Evolutionary conservation across 2,113 vertebrate genomes (phyloP).

Genomic region (Climacteris rufus): DNA sequence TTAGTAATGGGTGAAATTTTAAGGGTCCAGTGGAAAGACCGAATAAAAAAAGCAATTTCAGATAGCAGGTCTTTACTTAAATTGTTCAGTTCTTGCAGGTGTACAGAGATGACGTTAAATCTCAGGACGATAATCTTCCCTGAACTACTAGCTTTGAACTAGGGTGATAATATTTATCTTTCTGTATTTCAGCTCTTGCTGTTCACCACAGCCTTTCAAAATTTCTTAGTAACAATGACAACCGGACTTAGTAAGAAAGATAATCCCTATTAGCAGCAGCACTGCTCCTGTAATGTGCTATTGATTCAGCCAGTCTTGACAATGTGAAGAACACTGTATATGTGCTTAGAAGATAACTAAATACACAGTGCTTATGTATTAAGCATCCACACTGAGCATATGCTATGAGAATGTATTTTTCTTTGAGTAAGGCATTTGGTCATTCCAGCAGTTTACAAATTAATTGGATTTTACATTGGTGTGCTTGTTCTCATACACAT

Average conservation of each 20-base stretch:
- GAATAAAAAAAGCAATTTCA: background rate
- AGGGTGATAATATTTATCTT: background rate
- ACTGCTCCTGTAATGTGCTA: background rate
- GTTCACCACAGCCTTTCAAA: background rate
- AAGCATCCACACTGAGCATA: background rate
- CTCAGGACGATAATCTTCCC: background rate
- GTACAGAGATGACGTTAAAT: conserved; percentile 4
- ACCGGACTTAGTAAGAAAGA: background rate
- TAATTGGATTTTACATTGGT: background rate
- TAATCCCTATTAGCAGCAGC: background rate
- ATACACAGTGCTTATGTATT: background rate
- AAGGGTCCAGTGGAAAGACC: background rate
- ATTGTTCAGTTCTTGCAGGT: background rate
- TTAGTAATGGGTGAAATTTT: background rate
- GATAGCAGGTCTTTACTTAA: background rate
- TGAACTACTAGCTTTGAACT: background rate
- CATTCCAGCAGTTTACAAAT: background rate
- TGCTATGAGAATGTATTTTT: background rate
- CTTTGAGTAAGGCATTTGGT: background rate
- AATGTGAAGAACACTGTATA: background rate
- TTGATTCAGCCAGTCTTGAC: background rate
- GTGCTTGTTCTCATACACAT: rapidly evolving
- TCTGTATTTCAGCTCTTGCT: background rate
- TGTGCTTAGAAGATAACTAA: background rate
- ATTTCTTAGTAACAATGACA: background rate